Evolutionary conservation across 35 echinoderm and acorn worm species (phyloP).

Genomic region (Apostichopus parvimensis): DNA sequence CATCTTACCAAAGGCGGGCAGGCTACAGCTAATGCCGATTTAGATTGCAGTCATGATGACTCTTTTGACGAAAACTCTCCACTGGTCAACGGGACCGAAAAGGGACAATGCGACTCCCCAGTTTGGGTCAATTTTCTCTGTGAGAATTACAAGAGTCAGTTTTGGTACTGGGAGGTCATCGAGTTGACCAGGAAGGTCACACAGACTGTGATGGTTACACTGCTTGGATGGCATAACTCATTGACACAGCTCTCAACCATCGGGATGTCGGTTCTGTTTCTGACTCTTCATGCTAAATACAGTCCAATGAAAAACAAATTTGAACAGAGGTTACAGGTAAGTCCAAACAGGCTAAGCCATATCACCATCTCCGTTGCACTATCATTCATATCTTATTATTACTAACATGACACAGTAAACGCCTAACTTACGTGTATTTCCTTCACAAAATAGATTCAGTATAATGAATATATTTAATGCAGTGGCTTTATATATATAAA

Average conservation of each 20-base stretch:
- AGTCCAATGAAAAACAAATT: slow-evolving; percentile 28
- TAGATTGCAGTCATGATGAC: not conserved
- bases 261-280: slow-evolving; percentile 36
- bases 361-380: too few relatives aligned
- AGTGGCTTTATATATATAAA: too few relatives aligned
- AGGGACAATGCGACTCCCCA: not conserved
- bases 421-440: too few relatives aligned
- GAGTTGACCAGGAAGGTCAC: slow-evolving; percentile 52
- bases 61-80: not conserved
- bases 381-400: too few relatives aligned
- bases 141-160: slow-evolving; percentile 66
- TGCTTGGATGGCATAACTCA: slow-evolving; percentile 43
- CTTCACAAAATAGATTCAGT: too few relatives aligned
- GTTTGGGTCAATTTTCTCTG: slow-evolving; percentile 47
- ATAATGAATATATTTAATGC: too few relatives aligned
- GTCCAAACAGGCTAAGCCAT: not conserved
- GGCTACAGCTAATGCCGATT: not conserved
- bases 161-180: slow-evolving; percentile 67
- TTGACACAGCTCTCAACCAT: slow-evolving; percentile 20
- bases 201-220: slow-evolving; percentile 14
- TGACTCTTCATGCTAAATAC: slow-evolving; percentile 39
- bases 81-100: not conserved
- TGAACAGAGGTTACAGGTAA: slow-evolving; percentile 59
- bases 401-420: too few relatives aligned
- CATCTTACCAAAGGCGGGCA: too few relatives aligned